Evolutionary conservation across 2,113 vertebrate genomes (phyloP).

Genomic region (Furnarius figulus): DNA sequence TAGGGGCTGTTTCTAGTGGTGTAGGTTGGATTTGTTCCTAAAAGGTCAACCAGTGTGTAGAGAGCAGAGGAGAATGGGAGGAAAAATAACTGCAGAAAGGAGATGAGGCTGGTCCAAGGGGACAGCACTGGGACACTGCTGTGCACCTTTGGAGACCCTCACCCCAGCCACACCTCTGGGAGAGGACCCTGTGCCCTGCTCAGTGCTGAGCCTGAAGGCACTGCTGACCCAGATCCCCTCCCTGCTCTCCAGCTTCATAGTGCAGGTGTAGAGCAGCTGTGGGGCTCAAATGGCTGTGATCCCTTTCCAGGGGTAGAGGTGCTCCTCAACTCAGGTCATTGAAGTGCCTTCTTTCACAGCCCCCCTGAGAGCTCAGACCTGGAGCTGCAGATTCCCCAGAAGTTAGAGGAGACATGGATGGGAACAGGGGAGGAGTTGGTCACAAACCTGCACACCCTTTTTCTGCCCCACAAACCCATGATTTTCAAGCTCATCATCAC

Average conservation of each 20-base stretch:
- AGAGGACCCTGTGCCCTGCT: background rate
- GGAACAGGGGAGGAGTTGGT: background rate
- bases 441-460: background rate
- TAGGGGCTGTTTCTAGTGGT: background rate
- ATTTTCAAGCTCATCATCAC: background rate
- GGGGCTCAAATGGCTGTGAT: background rate
- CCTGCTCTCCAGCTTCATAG: background rate
- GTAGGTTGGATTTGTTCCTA: background rate
- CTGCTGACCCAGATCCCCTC: background rate
- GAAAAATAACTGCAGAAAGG: background rate
- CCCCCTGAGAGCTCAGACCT: background rate
- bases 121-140: background rate
- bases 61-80: background rate
- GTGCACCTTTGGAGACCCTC: background rate
- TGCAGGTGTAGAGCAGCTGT: background rate
- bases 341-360: background rate
- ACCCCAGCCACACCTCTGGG: too few relatives aligned
- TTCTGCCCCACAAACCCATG: background rate
- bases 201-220: background rate
- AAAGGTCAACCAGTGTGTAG: background rate
- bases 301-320: background rate
- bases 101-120: background rate
- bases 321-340: background rate
- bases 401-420: background rate
- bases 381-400: background rate